Conservation (phyloP, 1,140 invertebrate species). For the Drosophila pallidifrons region DNA sequence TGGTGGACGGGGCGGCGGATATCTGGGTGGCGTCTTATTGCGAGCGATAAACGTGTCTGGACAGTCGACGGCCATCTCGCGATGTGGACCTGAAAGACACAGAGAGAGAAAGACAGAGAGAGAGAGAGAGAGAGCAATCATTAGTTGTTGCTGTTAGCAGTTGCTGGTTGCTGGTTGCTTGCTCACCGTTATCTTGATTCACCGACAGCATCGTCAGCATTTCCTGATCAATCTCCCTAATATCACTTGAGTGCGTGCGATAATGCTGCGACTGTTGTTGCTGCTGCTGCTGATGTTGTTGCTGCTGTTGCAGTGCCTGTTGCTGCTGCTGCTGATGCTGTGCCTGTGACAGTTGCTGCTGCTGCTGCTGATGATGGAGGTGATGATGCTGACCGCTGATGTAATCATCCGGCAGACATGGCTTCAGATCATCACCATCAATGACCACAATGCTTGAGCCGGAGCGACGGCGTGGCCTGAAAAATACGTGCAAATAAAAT, state of each 20-base stretch:
- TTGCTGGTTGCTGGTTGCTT: neutral
- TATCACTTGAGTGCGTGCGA: slow-evolving; percentile 80
- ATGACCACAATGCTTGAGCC: slow-evolving; percentile 90
- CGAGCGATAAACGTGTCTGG: slow-evolving; percentile 97
- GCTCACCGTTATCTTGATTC: slow-evolving; percentile 88
- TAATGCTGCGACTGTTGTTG: slow-evolving; percentile 64
- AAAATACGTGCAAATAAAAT: slow-evolving; percentile 22
- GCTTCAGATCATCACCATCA: slow-evolving; percentile 87
- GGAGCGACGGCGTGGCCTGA: slow-evolving; percentile 88
- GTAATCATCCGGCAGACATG: slow-evolving; percentile 85
- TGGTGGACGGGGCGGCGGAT: slow-evolving; percentile 91
- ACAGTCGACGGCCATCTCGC: slow-evolving; percentile 99
- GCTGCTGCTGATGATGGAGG: slow-evolving; percentile 53
- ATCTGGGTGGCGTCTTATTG: slow-evolving; percentile 96
- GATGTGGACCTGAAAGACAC: slow-evolving; percentile 89
- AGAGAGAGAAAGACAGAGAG: too few relatives aligned
- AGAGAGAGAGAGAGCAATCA: too few relatives aligned
- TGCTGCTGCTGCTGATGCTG: slow-evolving; percentile 40
- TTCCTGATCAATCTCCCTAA: slow-evolving; percentile 87
- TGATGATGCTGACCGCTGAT: slow-evolving; percentile 76
- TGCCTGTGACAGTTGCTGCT: slow-evolving; percentile 28
- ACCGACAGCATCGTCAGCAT: slow-evolving; percentile 90
- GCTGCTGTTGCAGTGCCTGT: slow-evolving; percentile 58
- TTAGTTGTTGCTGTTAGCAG: too few relatives aligned
- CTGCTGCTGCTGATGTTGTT: slow-evolving; percentile 34